phyloP scores from a whole-genome alignment of 2,113 vertebrate species.

The Pelecanoides urinatrix region DNA sequence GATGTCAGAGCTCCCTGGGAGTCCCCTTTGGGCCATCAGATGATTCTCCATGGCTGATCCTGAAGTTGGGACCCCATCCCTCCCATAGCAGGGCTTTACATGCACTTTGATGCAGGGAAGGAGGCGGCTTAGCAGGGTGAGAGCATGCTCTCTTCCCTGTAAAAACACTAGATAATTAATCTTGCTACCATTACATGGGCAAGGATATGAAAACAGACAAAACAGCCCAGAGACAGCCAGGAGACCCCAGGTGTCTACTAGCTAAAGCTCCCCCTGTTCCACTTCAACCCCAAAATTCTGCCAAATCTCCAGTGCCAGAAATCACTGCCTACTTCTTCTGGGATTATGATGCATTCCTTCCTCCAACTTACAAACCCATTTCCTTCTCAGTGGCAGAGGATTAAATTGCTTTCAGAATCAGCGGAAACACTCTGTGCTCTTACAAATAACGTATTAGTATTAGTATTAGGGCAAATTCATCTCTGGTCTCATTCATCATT shows the following conservation, averaged over 20 bases:
- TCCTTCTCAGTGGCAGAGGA: slow-evolving; percentile 55
- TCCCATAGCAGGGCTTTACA: not conserved
- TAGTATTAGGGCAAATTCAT: slow-evolving; percentile 48
- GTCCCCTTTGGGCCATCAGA: not conserved
- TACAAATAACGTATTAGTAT: slow-evolving; percentile 40
- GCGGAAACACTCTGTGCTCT: slow-evolving; percentile 29
- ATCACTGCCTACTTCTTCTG: not conserved
- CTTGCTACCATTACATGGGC: not conserved
- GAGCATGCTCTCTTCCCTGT: not conserved
- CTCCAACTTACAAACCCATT: slow-evolving; percentile 26
- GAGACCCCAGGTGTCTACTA: not conserved
- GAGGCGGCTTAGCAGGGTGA: not conserved
- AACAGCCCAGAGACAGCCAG: not conserved
- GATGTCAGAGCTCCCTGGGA: not conserved
- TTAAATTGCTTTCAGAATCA: slow-evolving; percentile 59
- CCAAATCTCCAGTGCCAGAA: slow-evolving; percentile 16
- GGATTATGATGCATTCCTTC: slow-evolving; percentile 50
- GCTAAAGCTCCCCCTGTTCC: not conserved
- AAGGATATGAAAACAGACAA: not conserved
- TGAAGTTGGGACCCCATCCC: not conserved
- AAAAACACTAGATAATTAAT: not conserved
- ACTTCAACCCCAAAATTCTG: not conserved
- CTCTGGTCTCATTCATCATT: slow-evolving; percentile 52
- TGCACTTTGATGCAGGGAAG: not conserved
- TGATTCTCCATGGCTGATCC: not conserved